Conservation (phyloP, 2,888 invertebrate species). For the Lacanobia oleracea region DNA sequence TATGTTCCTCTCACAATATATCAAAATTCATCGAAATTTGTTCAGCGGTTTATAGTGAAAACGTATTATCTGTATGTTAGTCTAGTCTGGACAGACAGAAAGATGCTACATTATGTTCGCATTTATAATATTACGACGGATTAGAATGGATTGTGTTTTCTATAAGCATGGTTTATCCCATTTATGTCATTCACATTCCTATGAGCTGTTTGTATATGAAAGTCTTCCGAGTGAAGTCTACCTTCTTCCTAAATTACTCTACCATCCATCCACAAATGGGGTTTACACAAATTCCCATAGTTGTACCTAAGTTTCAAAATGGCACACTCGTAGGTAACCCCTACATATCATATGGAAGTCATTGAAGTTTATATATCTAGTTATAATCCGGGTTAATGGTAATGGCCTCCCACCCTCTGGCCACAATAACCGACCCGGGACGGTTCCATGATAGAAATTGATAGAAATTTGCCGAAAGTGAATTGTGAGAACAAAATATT, state of each 20-base stretch:
- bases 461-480: slow-evolving; percentile 45
- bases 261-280: slow-evolving; percentile 2
- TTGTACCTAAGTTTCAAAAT: slow-evolving; percentile 11
- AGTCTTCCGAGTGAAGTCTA: background rate
- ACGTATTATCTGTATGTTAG: too few species aligned
- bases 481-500: slow-evolving; percentile 45
- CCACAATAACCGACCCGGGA: slow-evolving; percentile 54
- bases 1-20: too few species aligned
- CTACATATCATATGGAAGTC: slow-evolving; percentile 43
- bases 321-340: slow-evolving; percentile 5
- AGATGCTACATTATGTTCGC: too few species aligned
- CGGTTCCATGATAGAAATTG: slow-evolving; percentile 51
- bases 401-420: slow-evolving; percentile 53
- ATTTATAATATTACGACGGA: too few species aligned
- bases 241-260: slow-evolving; percentile 2
- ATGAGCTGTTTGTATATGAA: background rate
- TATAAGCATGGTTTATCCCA: background rate
- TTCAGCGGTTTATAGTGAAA: too few species aligned
- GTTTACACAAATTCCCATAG: too few species aligned
- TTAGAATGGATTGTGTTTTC: too few species aligned
- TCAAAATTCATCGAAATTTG: too few species aligned
- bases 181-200: background rate
- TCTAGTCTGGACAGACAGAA: too few species aligned
- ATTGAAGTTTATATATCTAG: slow-evolving; percentile 63
- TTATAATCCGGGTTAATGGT: slow-evolving; percentile 62